Evolutionary conservation across 2,797 vertebrate genomes (phyloP).

Genomic region (Clarias laeviceps): DNA sequence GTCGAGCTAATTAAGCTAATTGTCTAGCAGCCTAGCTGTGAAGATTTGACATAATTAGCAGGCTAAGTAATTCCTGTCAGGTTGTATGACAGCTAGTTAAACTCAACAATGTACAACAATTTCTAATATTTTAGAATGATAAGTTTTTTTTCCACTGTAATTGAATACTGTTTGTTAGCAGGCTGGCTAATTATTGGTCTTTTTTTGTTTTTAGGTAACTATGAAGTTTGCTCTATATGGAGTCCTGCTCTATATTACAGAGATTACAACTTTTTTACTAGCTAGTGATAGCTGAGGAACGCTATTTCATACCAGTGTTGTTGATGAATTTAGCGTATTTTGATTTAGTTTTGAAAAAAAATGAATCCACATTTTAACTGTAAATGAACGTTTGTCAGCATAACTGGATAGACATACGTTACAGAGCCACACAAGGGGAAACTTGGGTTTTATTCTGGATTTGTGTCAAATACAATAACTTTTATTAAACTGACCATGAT

Average conservation of each 20-base stretch:
- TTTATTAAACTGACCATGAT: no score
- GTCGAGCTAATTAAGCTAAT: background rate
- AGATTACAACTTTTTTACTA: background rate
- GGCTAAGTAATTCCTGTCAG: background rate
- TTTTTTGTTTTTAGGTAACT: background rate
- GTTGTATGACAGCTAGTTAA: background rate
- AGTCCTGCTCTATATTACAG: background rate
- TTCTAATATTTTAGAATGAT: background rate
- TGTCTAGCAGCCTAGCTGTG: background rate
- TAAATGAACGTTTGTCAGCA: background rate
- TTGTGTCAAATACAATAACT: no score
- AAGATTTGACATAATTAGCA: background rate
- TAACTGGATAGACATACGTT: no score
- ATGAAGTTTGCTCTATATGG: no score
- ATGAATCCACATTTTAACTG: background rate
- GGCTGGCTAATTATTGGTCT: background rate
- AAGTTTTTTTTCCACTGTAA: background rate
- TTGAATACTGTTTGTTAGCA: background rate
- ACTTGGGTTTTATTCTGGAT: no score
- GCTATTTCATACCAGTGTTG: background rate
- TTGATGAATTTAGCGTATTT: background rate
- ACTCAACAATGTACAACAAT: background rate
- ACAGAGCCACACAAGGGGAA: no score
- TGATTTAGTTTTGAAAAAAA: background rate
- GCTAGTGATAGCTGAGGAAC: background rate